Conservation (phyloP, 2,113 vertebrate genomes). For the Poeciliopsis retropinna region DNA sequence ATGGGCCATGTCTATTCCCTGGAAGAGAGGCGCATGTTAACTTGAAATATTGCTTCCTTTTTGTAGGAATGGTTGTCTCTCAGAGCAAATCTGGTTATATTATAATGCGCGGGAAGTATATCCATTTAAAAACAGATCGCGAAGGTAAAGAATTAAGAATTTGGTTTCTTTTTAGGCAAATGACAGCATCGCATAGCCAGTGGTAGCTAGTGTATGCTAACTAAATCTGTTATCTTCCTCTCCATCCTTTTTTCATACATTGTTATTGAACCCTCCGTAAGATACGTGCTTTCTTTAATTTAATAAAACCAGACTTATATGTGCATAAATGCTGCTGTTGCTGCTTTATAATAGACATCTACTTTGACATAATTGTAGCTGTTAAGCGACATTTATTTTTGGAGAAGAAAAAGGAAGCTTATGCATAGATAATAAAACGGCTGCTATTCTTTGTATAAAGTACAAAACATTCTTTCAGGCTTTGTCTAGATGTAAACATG, state of each 20-base stretch:
- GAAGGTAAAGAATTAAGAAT: not conserved
- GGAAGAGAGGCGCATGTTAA: conserved; percentile 44
- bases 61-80: not conserved
- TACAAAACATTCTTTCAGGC: not conserved
- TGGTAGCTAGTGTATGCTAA: conserved; percentile 14
- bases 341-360: not conserved
- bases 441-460: not conserved
- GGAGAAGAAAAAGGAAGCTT: not conserved
- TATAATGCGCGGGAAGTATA: not conserved
- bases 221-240: not conserved
- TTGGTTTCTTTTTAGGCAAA: not conserved
- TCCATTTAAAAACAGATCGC: not conserved
- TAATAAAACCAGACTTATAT: not conserved
- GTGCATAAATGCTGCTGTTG: not conserved
- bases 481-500: not conserved
- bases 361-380: not conserved
- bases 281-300: not conserved
- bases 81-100: no score
- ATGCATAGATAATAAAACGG: not conserved
- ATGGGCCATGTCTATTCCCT: conserved; percentile 72
- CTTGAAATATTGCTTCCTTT: conserved; percentile 8
- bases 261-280: not conserved
- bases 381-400: not conserved
- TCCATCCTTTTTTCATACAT: not conserved
- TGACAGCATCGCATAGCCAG: not conserved